Conservation (phyloP, 1,140 invertebrate genomes). For the Brachionus rotundiformis region DNA sequence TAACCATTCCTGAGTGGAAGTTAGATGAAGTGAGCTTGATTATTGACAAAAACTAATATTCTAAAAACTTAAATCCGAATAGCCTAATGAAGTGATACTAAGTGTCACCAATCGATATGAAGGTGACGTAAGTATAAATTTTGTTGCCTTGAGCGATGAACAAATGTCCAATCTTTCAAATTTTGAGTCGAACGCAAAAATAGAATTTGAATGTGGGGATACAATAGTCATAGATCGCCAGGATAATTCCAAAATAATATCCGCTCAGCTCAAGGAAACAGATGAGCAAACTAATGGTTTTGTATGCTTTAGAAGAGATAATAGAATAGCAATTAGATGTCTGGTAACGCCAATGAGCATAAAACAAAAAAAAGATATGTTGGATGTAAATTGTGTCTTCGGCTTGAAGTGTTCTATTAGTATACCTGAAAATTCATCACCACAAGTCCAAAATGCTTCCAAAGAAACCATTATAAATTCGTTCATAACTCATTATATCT, state of each 20-base stretch:
- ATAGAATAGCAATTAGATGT: slow-evolving; percentile 29
- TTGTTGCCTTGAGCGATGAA: neutral
- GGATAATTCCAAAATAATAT: slow-evolving; percentile 11
- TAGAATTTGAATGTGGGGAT: slow-evolving; percentile 23
- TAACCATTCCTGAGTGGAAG: slow-evolving; percentile 37
- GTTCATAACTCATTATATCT: slow-evolving; percentile 3
- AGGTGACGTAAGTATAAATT: slow-evolving; percentile 3
- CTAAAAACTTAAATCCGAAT: neutral
- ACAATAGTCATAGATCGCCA: slow-evolving; percentile 5
- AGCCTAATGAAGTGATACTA: slow-evolving; percentile 46
- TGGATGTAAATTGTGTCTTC: slow-evolving; percentile 23
- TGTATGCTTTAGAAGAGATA: slow-evolving; percentile 46
- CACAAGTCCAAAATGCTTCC: neutral
- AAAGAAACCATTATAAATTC: slow-evolving; percentile 7
- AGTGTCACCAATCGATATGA: slow-evolving; percentile 40
- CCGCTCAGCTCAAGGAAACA: neutral
- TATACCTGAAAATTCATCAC: neutral
- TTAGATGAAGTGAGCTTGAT: neutral
- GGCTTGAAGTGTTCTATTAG: slow-evolving; percentile 13
- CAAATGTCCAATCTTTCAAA: neutral
- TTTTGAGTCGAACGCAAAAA: slow-evolving; percentile 16
- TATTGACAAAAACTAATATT: neutral
- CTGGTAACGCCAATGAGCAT: neutral
- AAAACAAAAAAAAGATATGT: neutral
- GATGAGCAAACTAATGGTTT: slow-evolving; percentile 35